Percentiles rank a stretch among this genome's conserved stretches.
Conservation (phyloP, 2,113 vertebrate genomes). For the Menidia beryllina region DNA sequence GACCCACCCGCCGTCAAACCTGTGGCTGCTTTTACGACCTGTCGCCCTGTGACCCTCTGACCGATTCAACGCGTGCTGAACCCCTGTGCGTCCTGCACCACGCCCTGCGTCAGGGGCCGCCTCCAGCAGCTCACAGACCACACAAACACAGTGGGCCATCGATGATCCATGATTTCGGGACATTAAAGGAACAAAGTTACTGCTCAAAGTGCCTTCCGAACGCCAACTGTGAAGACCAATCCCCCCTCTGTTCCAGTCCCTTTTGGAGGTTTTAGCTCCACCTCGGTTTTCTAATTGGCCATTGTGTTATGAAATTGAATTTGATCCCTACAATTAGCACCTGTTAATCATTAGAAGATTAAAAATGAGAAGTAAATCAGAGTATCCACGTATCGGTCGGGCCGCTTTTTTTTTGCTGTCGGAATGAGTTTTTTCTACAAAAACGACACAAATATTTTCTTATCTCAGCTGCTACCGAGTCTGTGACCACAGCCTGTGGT, state of each 20-base stretch:
- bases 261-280: background rate
- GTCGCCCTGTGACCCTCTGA: conserved; percentile 42
- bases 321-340: background rate
- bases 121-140: no score
- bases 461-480: background rate
- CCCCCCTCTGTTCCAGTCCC: background rate
- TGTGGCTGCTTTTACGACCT: conserved; percentile 28
- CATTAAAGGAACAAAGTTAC: no score
- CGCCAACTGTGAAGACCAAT: no score
- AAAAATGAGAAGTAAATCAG: no score
- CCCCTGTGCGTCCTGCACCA: background rate
- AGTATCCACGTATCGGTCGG: no score
- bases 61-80: background rate
- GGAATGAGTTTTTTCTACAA: no score
- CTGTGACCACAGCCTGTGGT: background rate
- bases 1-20: no score
- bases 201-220: background rate
- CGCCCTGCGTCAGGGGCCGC: background rate
- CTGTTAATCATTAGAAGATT: background rate
- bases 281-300: background rate
- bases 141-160: no score
- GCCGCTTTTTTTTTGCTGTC: no score
- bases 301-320: background rate
- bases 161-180: background rate
- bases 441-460: no score